phyloP scores from a whole-genome alignment of 2,888 invertebrate species.

The Alcis repandata region DNA sequence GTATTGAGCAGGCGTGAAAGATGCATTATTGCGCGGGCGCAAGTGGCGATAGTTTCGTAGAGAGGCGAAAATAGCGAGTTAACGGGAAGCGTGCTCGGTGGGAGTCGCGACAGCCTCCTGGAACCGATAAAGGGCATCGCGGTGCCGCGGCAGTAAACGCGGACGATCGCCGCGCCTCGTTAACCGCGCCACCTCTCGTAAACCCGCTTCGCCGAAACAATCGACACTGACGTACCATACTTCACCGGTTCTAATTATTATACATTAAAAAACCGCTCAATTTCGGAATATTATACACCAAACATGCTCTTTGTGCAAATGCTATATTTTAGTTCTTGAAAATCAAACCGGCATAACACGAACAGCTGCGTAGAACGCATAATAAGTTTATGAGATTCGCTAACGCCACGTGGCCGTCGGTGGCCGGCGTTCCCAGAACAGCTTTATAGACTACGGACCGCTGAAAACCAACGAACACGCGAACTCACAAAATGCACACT shows the following conservation, averaged over 20 bases:
- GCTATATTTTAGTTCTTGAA: constrained; percentile 10
- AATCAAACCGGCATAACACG: background rate
- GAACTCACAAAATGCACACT: constrained; percentile 61
- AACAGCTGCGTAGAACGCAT: constrained; percentile 29
- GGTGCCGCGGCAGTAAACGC: constrained; percentile 67
- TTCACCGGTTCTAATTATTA: constrained; percentile 13
- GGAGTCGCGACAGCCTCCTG: constrained; percentile 78
- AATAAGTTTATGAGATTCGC: constrained; percentile 44
- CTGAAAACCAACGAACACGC: constrained; percentile 78
- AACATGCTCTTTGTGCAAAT: background rate
- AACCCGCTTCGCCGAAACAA: constrained; percentile 80
- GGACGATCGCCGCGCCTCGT: constrained; percentile 74
- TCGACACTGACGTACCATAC: constrained; percentile 51
- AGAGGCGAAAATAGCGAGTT: constrained; percentile 81
- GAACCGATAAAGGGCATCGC: constrained; percentile 81
- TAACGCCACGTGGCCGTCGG: constrained; percentile 54
- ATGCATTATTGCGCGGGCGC: constrained; percentile 66
- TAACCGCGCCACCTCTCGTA: constrained; percentile 77
- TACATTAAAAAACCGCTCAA: background rate
- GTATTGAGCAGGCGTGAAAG: constrained; percentile 72
- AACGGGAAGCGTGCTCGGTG: constrained; percentile 75
- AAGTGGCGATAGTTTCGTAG: constrained; percentile 72
- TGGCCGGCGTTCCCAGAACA: constrained; percentile 75
- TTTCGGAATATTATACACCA: background rate
- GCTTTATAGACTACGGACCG: constrained; percentile 82